Evolutionary conservation across 2,888 invertebrate species (phyloP), one percentile per base, ranked within the genome.

Genomic region (Coelogynopora nodosa): DNA sequence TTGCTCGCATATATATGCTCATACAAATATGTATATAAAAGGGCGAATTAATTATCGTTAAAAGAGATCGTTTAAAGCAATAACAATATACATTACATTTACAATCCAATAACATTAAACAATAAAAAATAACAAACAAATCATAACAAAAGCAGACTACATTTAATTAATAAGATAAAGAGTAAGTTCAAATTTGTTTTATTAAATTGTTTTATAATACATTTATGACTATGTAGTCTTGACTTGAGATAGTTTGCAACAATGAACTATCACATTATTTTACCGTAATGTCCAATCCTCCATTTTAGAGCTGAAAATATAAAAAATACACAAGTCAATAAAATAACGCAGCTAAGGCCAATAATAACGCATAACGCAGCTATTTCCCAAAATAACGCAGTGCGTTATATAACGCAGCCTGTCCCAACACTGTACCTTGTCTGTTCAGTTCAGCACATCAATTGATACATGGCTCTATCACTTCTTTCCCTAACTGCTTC

Each of bases 391-490:
- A 49, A 49, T 49, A 49, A 49, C 49, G 49, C 49, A 49, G 49
- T 49, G 49, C 49, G 49, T 49, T 49, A 49, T 49, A 74, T 74
- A 74, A 74, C 27, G 74, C 74, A 74, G 74, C 74, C 74, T 74
- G 74, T 74, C 74, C 74, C 74, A 74, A 26, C 74, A 74, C 74
- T 74, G 74, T n/a, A n/a, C n/a, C n/a, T n/a, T n/a, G n/a, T n/a
- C n/a, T n/a, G n/a, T n/a, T n/a, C n/a, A n/a, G n/a, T n/a, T n/a
- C n/a, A n/a, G n/a, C n/a, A n/a, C n/a, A n/a, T n/a, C n/a, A n/a
- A n/a, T n/a, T n/a, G n/a, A n/a, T n/a, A n/a, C n/a, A n/a, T n/a
- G n/a, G n/a, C n/a, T n/a, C n/a, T n/a, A n/a, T n/a, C n/a, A n/a
- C n/a, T n/a, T n/a, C n/a, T n/a, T n/a, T n/a, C n/a, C n/a, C n/a